phyloP scores from a whole-genome alignment of 2,797 vertebrate species.

The Nothura maculosa region DNA sequence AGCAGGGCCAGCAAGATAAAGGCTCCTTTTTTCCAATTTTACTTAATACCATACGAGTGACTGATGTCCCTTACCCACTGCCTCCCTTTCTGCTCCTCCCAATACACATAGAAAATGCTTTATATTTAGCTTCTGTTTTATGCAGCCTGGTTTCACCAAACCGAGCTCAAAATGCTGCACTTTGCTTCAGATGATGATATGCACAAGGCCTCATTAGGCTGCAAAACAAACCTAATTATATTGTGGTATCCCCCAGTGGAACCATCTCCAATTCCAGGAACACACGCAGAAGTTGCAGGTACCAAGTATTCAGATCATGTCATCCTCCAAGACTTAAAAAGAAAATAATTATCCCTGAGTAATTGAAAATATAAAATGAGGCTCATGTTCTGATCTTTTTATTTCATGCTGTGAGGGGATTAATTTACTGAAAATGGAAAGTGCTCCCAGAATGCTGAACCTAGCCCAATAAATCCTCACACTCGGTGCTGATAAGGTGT shows the following conservation, averaged over 20 bases:
- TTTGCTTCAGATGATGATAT: neutral
- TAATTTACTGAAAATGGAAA: slow-evolving; percentile 65
- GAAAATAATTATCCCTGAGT: slow-evolving; percentile 67
- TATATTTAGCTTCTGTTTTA: neutral
- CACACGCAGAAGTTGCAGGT: neutral
- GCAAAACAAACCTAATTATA: neutral
- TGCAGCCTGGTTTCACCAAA: neutral
- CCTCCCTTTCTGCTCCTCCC: neutral
- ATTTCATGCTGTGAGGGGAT: slow-evolving; percentile 57
- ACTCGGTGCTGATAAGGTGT: neutral
- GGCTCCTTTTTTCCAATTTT: neutral
- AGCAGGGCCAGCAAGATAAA: neutral
- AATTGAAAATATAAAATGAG: slow-evolving; percentile 70
- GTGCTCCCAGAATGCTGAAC: slow-evolving; percentile 13
- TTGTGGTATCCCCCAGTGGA: neutral
- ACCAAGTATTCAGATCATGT: slow-evolving; percentile 50
- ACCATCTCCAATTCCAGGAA: slow-evolving; percentile 1
- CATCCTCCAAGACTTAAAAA: slow-evolving; percentile 58
- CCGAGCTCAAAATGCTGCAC: accelerated
- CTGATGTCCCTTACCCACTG: neutral
- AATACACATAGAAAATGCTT: neutral
- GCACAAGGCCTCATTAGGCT: neutral
- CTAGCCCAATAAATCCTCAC: neutral
- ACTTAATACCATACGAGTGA: neutral
- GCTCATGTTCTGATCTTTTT: slow-evolving; percentile 61